Evolutionary conservation across 2,797 vertebrate species (phyloP), one percentile per base, ranked within the genome.

Genomic region (Gastrophryne carolinensis): DNA sequence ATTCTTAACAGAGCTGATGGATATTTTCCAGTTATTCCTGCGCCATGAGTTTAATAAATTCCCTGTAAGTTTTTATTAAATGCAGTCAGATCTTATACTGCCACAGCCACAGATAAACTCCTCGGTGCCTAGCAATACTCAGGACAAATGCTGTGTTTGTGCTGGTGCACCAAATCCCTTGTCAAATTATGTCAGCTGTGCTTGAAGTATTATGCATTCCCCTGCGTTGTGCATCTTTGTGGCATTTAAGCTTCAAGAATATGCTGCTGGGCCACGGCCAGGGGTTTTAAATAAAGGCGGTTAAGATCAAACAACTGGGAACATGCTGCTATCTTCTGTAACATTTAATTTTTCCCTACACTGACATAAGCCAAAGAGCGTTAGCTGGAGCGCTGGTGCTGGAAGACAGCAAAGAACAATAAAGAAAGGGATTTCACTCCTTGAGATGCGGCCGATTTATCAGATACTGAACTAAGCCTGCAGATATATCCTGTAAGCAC

Each of bases 271-370:
- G 35, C 56, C 52, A 69, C 9, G 35, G 52, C 52, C 52, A 27
- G 35, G 57, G 52, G 35, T 29, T 69, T 56, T 57, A 57, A 15
- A 69, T 41, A 37, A 69, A 57, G 35, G 39, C 56, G 66, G 66
- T 9, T 15, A 56, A 54, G 66, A 69, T 69, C 52, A 69, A n/a
- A 57, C 24, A 23, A 56, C 44, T n/a, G 29, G 35, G 52, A 54
- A 69, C n/a, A 39, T 26, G 34, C 21, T 21, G 50, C 23, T 56
- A 68, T 68, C 34, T 21, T 34, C 66, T 10, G 9, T 44, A 39
- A 56, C 52, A 56, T 69, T 39, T 54, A 12, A 56, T 27, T 34
- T 69, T 69, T 41, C n/a, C 50, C 39, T 44, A 37, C 39, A 24
- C 52, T 57, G 66, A 56, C 17, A n/a, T 47, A 47, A 69, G 50